phyloP scores from a whole-genome alignment of 1,140 invertebrate species.

The Aphaenogaster rudis region DNA sequence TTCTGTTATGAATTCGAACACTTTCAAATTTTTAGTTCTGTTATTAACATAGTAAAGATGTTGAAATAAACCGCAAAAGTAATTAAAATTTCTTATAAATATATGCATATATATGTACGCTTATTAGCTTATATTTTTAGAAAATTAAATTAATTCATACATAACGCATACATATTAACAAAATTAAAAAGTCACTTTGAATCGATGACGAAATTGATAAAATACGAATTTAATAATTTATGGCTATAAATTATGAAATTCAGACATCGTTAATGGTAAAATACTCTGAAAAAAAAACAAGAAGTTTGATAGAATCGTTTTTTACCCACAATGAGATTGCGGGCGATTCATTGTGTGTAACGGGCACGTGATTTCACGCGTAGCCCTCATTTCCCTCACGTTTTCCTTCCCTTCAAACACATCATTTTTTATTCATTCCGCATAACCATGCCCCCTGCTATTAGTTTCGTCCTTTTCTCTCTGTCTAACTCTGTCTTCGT shows the following conservation, averaged over 20 bases:
- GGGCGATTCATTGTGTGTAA: conserved; percentile 31
- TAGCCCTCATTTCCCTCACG: conserved; percentile 47
- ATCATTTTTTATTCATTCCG: conserved; percentile 70
- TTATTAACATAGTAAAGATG: not conserved
- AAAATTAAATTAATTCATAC: not conserved
- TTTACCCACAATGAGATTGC: conserved; percentile 21
- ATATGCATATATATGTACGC: not conserved
- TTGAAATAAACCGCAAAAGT: not conserved
- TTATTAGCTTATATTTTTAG: not conserved
- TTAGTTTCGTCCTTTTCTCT: conserved; percentile 40
- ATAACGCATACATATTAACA: not conserved
- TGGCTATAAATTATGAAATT: conserved; percentile 5
- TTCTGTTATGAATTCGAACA: not conserved
- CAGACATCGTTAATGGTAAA: not conserved
- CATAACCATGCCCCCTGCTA: conserved; percentile 48
- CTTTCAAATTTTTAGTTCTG: not conserved
- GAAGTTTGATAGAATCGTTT: not conserved
- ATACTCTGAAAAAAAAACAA: not conserved
- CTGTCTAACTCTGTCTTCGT: conserved; percentile 21
- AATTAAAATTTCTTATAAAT: not conserved
- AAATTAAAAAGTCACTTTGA: not conserved
- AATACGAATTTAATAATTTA: not conserved
- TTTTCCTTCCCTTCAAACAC: conserved; percentile 55
- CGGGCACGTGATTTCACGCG: conserved; percentile 35
- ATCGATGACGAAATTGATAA: not conserved